A percentile compares a stretch with the other conserved stretches of the same genome.
Evolutionary conservation across 1,140 invertebrate species (phyloP).

Genomic region (Lerema accius): DNA sequence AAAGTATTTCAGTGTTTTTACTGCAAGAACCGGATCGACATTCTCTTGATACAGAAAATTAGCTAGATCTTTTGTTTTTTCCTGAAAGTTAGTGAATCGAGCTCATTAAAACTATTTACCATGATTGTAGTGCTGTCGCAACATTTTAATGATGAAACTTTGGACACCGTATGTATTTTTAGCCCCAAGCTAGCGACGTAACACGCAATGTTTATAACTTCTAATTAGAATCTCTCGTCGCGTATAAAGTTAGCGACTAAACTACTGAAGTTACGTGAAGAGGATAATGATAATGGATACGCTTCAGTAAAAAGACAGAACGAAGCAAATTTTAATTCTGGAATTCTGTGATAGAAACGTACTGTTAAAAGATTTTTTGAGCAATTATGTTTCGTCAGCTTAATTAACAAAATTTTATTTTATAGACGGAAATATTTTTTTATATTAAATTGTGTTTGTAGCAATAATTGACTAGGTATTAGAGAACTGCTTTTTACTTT

Average conservation of each 20-base stretch:
- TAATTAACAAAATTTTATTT: too few relatives aligned
- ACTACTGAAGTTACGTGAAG: conserved; percentile 15
- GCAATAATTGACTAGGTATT: too few relatives aligned
- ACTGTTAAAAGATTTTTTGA: not conserved
- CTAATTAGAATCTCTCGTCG: conserved; percentile 23
- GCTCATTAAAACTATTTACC: conserved; percentile 62
- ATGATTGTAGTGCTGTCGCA: conserved; percentile 48
- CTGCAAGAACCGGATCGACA: conserved; percentile 60
- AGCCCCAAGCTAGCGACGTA: conserved; percentile 9
- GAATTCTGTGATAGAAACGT: not conserved
- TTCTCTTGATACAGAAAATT: conserved; percentile 75
- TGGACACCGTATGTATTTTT: conserved; percentile 26
- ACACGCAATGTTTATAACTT: conserved; percentile 26
- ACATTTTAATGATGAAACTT: conserved; percentile 59
- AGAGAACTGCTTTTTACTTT: too few relatives aligned
- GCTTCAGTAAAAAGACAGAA: conserved; percentile 1
- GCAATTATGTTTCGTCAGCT: too few relatives aligned
- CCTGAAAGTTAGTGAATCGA: conserved; percentile 56
- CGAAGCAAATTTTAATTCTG: not conserved
- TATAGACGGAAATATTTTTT: too few relatives aligned
- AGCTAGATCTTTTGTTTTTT: conserved; percentile 72
- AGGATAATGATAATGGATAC: conserved; percentile 21
- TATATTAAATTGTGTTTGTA: too few relatives aligned
- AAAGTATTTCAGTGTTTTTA: conserved; percentile 74
- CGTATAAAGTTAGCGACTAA: conserved; percentile 18